Conservation (phyloP, 1,140 invertebrate genomes). For the Conus ventricosus region DNA sequence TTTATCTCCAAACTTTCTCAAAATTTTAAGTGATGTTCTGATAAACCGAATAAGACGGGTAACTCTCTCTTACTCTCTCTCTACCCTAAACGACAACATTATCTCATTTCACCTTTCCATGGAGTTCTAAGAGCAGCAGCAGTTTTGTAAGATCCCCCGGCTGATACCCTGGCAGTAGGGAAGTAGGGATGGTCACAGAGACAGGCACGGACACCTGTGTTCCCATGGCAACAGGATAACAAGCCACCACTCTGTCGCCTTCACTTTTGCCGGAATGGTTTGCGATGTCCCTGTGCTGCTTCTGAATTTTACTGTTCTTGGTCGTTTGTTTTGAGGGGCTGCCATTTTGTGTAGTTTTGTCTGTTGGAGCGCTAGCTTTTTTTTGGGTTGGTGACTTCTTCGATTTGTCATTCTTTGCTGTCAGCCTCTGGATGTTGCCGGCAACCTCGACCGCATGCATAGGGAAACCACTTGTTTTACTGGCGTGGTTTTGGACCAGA, state of each 20-base stretch:
- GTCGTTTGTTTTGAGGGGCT: no score
- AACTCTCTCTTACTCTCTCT: no score
- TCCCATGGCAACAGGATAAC: constrained; percentile 33
- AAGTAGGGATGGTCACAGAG: constrained; percentile 9
- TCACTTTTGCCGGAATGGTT: not conserved
- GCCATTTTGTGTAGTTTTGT: no score
- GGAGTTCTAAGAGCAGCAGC: constrained; percentile 3
- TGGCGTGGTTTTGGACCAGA: constrained; percentile 13
- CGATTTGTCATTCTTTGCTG: no score
- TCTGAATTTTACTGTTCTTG: no score
- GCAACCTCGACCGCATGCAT: constrained; percentile 33
- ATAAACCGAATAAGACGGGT: no score
- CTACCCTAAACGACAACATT: no score
- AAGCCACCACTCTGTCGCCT: constrained; percentile 3
- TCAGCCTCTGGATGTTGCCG: not conserved
- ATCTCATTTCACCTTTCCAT: not conserved
- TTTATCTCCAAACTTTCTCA: no score
- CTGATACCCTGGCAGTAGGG: constrained; percentile 29
- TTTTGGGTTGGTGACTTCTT: no score
- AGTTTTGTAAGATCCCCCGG: constrained; percentile 35
- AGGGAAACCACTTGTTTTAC: constrained; percentile 29
- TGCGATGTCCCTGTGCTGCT: not conserved
- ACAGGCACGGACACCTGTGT: constrained; percentile 27
- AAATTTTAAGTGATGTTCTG: no score
- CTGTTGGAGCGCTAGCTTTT: no score